Evolutionary conservation across 2,888 invertebrate genomes (phyloP).

Genomic region (Hypercompe scribonia): DNA sequence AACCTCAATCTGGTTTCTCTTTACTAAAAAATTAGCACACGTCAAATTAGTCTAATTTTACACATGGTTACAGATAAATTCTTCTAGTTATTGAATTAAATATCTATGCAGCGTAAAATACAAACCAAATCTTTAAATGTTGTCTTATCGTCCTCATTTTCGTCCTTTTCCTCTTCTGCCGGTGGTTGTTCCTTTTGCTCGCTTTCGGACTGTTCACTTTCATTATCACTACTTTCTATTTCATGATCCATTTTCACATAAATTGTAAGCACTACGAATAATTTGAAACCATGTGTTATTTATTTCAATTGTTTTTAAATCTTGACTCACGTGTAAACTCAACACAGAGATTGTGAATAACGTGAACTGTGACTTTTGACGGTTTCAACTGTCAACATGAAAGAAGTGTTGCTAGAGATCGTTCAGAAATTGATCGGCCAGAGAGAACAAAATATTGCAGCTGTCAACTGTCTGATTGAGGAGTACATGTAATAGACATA

Average conservation of each 20-base stretch:
- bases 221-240: slow-evolving; percentile 59
- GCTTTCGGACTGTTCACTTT: slow-evolving; percentile 7
- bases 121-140: slow-evolving; percentile 83
- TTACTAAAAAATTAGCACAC: background rate
- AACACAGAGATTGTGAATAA: background rate
- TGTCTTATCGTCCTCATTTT: slow-evolving; percentile 61
- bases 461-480: too few species aligned
- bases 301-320: background rate
- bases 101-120: slow-evolving; percentile 22
- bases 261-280: background rate
- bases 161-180: background rate
- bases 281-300: slow-evolving; percentile 2
- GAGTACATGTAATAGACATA: too few species aligned
- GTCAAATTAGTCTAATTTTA: background rate
- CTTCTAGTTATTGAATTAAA: background rate
- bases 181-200: background rate
- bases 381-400: too few species aligned
- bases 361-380: background rate
- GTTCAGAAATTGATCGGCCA: too few species aligned
- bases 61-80: background rate
- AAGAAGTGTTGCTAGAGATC: too few species aligned
- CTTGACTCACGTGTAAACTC: background rate
- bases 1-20: slow-evolving; percentile 54
- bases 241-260: slow-evolving; percentile 68
- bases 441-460: too few species aligned